Percentiles rank a stretch among this genome's conserved stretches.
These are phyloP conservation scores for Dreissena rostriformis DNA, from an alignment of 1,140 invertebrate species.

Conservation along the genomic window DNA sequence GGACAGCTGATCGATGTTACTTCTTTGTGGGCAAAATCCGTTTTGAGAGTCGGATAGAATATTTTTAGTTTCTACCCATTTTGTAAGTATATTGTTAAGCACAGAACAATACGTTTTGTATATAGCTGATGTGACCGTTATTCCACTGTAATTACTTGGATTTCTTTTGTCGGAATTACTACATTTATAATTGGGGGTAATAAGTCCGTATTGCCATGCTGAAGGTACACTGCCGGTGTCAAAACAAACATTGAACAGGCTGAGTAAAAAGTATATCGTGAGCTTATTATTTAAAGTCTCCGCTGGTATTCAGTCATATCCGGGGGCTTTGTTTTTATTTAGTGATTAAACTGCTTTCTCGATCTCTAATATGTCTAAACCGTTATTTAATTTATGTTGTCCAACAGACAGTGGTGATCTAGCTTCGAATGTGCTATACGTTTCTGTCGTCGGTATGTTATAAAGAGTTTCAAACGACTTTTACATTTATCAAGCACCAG, in stretches of 20 bases:
- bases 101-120: constrained; percentile 45
- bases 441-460: too few species aligned
- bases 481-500: too few species aligned
- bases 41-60: constrained; percentile 40
- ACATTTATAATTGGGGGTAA: constrained; percentile 18
- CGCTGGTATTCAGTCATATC: background rate
- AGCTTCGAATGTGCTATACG: too few species aligned
- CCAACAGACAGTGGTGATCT: too few species aligned
- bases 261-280: background rate
- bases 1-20: constrained; percentile 43
- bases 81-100: constrained; percentile 20
- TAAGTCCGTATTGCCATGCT: background rate
- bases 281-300: background rate
- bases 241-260: constrained; percentile 22
- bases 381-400: too few species aligned
- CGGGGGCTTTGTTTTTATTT: constrained; percentile 3
- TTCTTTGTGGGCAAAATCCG: constrained; percentile 45
- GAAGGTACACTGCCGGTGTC: background rate
- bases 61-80: constrained; percentile 27
- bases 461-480: too few species aligned
- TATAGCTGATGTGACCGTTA: constrained; percentile 24
- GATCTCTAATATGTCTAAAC: too few species aligned
- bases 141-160: constrained; percentile 27
- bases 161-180: constrained; percentile 14
- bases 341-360: background rate